phyloP scores from a whole-genome alignment of 2,113 vertebrate genomes.

The Thymallus thymallus region DNA sequence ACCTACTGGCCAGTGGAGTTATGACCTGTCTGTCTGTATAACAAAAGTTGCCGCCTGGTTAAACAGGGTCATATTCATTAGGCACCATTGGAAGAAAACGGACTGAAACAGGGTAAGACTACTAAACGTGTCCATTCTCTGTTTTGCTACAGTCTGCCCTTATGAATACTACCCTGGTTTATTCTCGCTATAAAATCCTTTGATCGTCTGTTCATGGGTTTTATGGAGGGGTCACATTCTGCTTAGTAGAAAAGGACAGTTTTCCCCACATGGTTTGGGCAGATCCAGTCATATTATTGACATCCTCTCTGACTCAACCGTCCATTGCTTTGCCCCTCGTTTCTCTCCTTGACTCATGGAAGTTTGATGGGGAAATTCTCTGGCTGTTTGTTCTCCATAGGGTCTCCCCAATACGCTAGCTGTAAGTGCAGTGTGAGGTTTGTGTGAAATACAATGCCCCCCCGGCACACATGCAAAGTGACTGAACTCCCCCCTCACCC shows the following conservation, averaged over 20 bases:
- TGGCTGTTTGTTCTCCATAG: not conserved
- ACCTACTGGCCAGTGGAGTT: constrained; percentile 55
- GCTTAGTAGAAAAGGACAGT: not conserved
- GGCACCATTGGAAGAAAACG: too few species aligned
- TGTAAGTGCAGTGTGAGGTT: constrained; percentile 1
- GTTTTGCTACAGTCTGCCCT: too few species aligned
- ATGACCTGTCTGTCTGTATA: not conserved
- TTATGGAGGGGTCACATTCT: not conserved
- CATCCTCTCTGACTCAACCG: not conserved
- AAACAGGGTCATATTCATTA: too few species aligned
- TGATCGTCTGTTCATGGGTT: too few species aligned
- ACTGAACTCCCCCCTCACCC: constrained; percentile 7
- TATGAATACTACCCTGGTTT: too few species aligned
- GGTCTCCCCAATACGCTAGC: not conserved
- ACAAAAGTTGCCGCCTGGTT: not conserved
- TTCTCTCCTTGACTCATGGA: not conserved
- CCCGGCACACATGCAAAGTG: not conserved
- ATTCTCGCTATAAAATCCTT: too few species aligned
- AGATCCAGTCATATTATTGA: too few species aligned
- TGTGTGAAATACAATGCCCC: constrained; percentile 40
- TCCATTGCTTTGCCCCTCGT: not conserved
- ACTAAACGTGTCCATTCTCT: too few species aligned
- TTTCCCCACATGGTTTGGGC: not conserved
- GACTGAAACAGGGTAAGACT: too few species aligned
- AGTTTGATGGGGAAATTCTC: too few species aligned